Base-by-base conservation (phyloP, 2,113 vertebrate species). In the Bostrychus sinensis region DNA sequence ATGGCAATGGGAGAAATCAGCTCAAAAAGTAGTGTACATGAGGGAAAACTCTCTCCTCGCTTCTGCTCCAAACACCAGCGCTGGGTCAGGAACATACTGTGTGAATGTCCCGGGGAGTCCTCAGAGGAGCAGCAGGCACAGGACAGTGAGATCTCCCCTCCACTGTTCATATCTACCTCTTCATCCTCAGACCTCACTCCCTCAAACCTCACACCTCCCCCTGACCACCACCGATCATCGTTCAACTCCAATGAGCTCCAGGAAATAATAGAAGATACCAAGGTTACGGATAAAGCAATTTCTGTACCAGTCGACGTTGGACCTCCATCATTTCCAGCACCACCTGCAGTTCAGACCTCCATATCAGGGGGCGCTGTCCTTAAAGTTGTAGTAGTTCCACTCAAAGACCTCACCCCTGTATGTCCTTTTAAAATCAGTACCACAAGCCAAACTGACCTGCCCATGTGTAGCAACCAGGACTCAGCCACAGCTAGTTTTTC, bases 21-120 rank as follows among this genome's bases (percentile, higher is more conserved):
- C 38, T 12, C 56, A 57, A 55, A 41, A n/a, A 56, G 60, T 23
- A 9, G 17, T 7, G 59, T 7, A 3, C 1, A 19, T 34, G 46
- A 20, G 7, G 28, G 5, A 0, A 1, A 23, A n/a, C 10, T 43
- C 19, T 50, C 72, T 11, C 75, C 81, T 50, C 86, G 88, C 41
- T 86, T 91, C 69, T 93, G 92, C 80, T 87, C 84, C 69, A 89
- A 53, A 80, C 92, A 91, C 66, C 81, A 65, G 36, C 87, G 85
- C 19, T 91, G 83, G 88, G 89, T 89, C 72, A 78, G 30, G 50
- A 92, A 58, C 79, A 90, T 92, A 54, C 81, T 92, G 66, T 59
- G 50, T 41, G 79, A 84, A 16, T 92, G 91, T 81, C 83, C 87
- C 0, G 80, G 84, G 1, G 83, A 88, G 54, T 48, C 38, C 11